These are phyloP conservation scores for Tokudaia muenninki DNA, from an alignment of 2,797 vertebrate genomes.

Conservation along the genomic window DNA sequence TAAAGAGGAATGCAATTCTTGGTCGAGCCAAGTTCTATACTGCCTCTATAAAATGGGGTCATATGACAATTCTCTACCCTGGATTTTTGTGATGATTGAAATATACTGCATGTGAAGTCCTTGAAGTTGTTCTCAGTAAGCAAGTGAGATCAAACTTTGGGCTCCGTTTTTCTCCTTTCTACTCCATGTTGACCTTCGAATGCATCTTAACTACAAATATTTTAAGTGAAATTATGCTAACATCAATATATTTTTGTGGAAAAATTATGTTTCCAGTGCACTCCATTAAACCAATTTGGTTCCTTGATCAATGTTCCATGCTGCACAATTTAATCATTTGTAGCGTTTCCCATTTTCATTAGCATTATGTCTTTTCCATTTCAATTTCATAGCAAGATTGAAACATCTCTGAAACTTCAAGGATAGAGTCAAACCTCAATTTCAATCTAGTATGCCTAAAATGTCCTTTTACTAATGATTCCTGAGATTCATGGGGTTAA, in stretches of 20 bases:
- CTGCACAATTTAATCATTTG: constrained; percentile 75
- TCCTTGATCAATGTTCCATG: constrained; percentile 75
- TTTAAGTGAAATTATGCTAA: constrained; percentile 70
- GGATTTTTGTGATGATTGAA: not conserved
- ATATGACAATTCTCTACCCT: not conserved
- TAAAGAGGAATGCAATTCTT: not conserved
- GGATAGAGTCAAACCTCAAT: constrained; percentile 41
- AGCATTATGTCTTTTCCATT: constrained; percentile 77
- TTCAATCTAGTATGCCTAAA: constrained; percentile 56
- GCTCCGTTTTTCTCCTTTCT: not conserved
- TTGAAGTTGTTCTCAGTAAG: not conserved
- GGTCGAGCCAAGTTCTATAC: not conserved
- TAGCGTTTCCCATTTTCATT: constrained; percentile 78
- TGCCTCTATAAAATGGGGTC: not conserved
- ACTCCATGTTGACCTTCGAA: constrained; percentile 1
- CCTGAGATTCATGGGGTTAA: not conserved
- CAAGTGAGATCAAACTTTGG: not conserved
- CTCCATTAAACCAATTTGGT: constrained; percentile 79
- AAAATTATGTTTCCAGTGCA: constrained; percentile 68
- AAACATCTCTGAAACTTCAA: constrained; percentile 65
- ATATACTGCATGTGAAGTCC: not conserved
- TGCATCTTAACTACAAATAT: constrained; percentile 72
- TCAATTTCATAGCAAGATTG: constrained; percentile 67
- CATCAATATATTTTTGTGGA: constrained; percentile 69
- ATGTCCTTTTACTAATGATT: constrained; percentile 13